A percentile compares a stretch with the other conserved stretches of the same genome.
Evolutionary conservation across 2,888 invertebrate species (phyloP).

Genomic region (Leucozona laternaria): DNA sequence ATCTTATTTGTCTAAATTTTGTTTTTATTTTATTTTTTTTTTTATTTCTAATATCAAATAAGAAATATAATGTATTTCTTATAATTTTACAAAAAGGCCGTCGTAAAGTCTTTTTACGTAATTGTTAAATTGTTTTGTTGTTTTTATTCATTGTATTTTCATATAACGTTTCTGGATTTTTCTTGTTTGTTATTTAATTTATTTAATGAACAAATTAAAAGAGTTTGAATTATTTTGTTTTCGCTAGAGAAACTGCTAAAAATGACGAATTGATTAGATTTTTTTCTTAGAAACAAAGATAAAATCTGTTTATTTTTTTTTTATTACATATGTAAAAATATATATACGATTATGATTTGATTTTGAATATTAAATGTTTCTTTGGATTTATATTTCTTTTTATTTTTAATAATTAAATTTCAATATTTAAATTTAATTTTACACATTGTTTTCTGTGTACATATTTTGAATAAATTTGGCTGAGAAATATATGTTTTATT

Average conservation of each 20-base stretch:
- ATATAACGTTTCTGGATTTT: constrained; percentile 27
- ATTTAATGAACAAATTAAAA: constrained; percentile 49
- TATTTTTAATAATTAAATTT: constrained; percentile 5
- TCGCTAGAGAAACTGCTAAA: constrained; percentile 39
- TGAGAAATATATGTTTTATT: constrained; percentile 11
- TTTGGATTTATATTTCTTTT: constrained; percentile 4
- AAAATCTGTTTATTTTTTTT: constrained; percentile 41
- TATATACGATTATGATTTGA: constrained; percentile 63
- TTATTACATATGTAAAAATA: constrained; percentile 71
- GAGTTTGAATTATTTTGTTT: constrained; percentile 30
- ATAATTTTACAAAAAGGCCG: constrained; percentile 77
- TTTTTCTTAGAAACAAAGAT: constrained; percentile 46
- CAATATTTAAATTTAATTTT: constrained; percentile 3
- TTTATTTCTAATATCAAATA: constrained; percentile 65
- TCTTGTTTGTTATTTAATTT: constrained; percentile 26
- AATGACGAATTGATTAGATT: constrained; percentile 46
- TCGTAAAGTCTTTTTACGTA: constrained; percentile 77
- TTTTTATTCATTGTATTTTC: constrained; percentile 37
- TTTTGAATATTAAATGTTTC: constrained; percentile 54
- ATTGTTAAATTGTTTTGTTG: constrained; percentile 66
- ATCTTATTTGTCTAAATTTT: constrained; percentile 44
- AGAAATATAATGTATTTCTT: constrained; percentile 63
- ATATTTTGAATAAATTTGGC: constrained; percentile 63
- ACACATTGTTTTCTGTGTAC: constrained; percentile 16
- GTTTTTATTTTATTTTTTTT: constrained; percentile 34